These are phyloP conservation scores for Bombylius discolor DNA, from an alignment of 2,888 invertebrate species.

Conservation along the genomic window DNA sequence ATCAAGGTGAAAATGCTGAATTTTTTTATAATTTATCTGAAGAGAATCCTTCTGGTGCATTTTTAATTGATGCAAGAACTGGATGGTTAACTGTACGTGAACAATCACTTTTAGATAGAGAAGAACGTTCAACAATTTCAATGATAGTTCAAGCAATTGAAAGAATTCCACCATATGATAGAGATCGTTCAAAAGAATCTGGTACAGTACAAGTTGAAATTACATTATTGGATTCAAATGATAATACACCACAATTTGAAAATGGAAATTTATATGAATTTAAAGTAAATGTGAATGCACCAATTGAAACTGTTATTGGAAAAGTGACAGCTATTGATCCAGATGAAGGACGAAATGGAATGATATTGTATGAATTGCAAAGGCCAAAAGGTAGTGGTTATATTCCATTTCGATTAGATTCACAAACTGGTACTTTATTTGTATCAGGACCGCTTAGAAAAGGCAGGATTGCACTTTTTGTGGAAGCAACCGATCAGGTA, in stretches of 20 bases:
- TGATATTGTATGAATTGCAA: constrained; percentile 61
- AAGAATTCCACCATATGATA: constrained; percentile 47
- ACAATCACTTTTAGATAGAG: constrained; percentile 62
- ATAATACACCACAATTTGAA: constrained; percentile 77
- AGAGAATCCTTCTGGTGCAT: constrained; percentile 60
- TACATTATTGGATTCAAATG: constrained; percentile 75
- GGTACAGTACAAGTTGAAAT: constrained; percentile 65
- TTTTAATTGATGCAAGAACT: constrained; percentile 61
- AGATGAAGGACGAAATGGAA: constrained; percentile 54
- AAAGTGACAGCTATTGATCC: constrained; percentile 71
- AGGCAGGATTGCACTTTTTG: constrained; percentile 65
- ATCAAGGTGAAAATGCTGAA: constrained; percentile 75
- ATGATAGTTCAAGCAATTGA: constrained; percentile 72
- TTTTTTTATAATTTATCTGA: constrained; percentile 58
- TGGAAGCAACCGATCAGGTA: constrained; percentile 63
- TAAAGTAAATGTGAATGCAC: constrained; percentile 51
- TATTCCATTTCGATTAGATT: constrained; percentile 58
- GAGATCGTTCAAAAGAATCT: constrained; percentile 25
- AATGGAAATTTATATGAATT: constrained; percentile 76
- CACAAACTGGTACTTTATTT: constrained; percentile 53
- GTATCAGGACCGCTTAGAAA: constrained; percentile 50
- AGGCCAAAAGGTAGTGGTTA: constrained; percentile 51
- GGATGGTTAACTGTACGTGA: constrained; percentile 79
- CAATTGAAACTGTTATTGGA: constrained; percentile 60
- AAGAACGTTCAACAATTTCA: constrained; percentile 54